These are phyloP conservation scores for Trididemnum miniatum DNA, from an alignment of 23 tunicate species.

Conservation along the genomic window DNA sequence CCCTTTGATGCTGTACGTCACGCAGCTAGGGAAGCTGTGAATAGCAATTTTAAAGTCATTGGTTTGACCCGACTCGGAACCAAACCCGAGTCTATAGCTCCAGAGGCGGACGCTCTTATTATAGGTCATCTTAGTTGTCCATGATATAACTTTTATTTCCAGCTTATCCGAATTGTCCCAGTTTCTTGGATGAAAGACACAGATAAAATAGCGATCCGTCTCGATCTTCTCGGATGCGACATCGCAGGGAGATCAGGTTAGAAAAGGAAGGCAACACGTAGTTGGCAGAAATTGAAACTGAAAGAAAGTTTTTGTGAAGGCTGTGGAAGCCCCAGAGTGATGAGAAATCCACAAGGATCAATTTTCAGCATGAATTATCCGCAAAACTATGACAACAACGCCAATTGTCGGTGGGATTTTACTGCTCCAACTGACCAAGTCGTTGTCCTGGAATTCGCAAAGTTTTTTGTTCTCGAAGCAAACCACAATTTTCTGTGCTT, in stretches of 20 bases:
- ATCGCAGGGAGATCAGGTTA: constrained; percentile 39
- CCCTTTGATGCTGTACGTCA: too few relatives aligned
- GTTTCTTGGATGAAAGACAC: constrained; percentile 19
- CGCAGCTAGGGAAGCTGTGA: too few relatives aligned
- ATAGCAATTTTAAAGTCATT: too few relatives aligned
- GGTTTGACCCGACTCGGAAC: too few relatives aligned
- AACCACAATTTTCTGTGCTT: constrained; percentile 22
- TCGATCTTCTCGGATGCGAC: constrained; percentile 52
- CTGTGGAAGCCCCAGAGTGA: constrained; percentile 47
- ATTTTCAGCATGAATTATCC: constrained; percentile 74
- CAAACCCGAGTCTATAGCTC: too few relatives aligned
- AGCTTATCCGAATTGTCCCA: constrained; percentile 47
- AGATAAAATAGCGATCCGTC: constrained; percentile 28
- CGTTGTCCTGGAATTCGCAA: constrained; percentile 31
- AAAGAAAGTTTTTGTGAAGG: too few relatives aligned
- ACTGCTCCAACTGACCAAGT: constrained; percentile 45
- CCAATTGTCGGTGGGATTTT: constrained; percentile 66
- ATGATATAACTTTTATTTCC: background rate
- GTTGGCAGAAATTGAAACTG: too few relatives aligned
- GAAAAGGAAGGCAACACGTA: too few relatives aligned
- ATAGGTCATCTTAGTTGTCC: too few relatives aligned
- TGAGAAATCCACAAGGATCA: constrained; percentile 41
- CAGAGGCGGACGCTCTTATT: too few relatives aligned
- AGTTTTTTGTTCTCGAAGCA: constrained; percentile 32
- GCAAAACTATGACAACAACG: constrained; percentile 46